Evolutionary conservation across 2,888 invertebrate species (phyloP), one percentile per base, ranked within the genome.

Genomic region (Limnephilus rhombicus): DNA sequence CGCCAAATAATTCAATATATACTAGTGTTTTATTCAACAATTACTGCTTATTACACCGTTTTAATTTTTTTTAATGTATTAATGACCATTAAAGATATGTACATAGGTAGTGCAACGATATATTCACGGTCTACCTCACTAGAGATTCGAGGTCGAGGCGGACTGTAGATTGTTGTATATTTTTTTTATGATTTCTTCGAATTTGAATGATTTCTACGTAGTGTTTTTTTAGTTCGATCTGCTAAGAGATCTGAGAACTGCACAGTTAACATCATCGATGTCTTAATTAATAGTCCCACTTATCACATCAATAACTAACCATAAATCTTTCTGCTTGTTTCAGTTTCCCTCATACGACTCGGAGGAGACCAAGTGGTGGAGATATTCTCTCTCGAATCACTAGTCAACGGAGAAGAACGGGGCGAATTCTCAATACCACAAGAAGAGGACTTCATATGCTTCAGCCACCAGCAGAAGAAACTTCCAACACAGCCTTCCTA

Each of bases 321-420:
- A 86, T 29, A 15, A n/a, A 86, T 49, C 83, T 87, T 91, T 82
- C 41, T 83, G 88, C 68, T 90, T 81, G 45, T 93, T 92, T 81
- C 93, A 93, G 93, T 91, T 2, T 29, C 85, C 15, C 81, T 93
- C 18, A 80, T 85, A 34, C 87, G 68, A 1, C 45, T 89, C 29
- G 83, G 31, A 13, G 89, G 80, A 37, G 31, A 83, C 37, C 68
- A 92, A 18, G 80, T 85, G 31, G 31, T 93, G 34, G 87, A 37
- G 29, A 91, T 91, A 41, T 93, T 93, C 91, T 91, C 90, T 11
- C 80, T 93, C 45, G 92, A 92, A 81, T 92, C 93, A 2, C 45
- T 82, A 1, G 85, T 93, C 80, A 89, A 93, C 87, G 90, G 37
- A 2, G 93, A 93, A 86, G 92, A 91, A n/a, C 81, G 93, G 53